phyloP scores from a whole-genome alignment of 2,888 invertebrate genomes.

The Amiota minor region DNA sequence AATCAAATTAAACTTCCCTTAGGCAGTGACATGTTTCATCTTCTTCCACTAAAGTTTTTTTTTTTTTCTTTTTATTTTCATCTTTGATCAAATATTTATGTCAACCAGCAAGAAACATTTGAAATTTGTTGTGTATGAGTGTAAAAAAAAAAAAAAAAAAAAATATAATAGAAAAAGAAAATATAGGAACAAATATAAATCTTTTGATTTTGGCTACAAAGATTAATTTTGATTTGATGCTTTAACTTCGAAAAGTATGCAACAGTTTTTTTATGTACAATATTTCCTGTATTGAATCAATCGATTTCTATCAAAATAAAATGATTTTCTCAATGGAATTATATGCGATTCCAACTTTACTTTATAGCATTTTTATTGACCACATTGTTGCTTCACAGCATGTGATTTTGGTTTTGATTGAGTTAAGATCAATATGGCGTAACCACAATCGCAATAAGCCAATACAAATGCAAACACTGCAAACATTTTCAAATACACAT shows the following conservation, averaged over 20 bases:
- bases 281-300: too few species aligned
- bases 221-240: not conserved
- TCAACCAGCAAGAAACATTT: constrained; percentile 10
- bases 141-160: not conserved
- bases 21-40: constrained; percentile 27
- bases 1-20: constrained; percentile 47
- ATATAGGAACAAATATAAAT: not conserved
- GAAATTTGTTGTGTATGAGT: not conserved
- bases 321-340: too few species aligned
- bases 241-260: not conserved
- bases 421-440: constrained; percentile 42
- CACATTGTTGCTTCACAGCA: constrained; percentile 28
- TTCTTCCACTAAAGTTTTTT: constrained; percentile 7
- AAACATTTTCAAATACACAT: not conserved
- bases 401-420: constrained; percentile 43
- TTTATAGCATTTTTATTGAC: not conserved
- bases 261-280: too few species aligned
- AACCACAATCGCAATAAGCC: constrained; percentile 56
- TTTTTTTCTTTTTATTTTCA: constrained; percentile 39
- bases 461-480: constrained; percentile 37
- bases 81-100: constrained; percentile 37
- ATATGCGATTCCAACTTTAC: too few species aligned
- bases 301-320: too few species aligned
- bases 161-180: not conserved
- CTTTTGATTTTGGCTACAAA: not conserved